A percentile compares a stretch with the other conserved stretches of the same genome.
These are phyloP conservation scores for Colaptes auratus DNA, from an alignment of 2,113 vertebrate species.

Conservation along the genomic window DNA sequence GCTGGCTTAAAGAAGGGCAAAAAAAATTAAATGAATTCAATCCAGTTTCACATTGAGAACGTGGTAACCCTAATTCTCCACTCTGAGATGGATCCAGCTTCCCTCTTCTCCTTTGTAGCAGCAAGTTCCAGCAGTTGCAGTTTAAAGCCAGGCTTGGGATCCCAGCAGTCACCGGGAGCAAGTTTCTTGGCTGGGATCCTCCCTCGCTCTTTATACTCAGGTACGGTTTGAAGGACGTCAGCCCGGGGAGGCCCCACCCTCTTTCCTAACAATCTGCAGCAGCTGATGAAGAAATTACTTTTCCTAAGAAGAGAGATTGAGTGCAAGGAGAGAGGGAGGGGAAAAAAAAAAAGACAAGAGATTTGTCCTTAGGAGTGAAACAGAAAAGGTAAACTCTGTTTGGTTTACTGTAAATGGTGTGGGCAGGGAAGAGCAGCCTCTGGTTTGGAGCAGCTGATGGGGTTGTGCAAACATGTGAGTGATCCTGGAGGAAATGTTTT, in stretches of 20 bases:
- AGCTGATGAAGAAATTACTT: constrained; percentile 25
- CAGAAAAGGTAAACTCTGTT: not conserved
- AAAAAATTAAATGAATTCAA: not conserved
- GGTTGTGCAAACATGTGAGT: not conserved
- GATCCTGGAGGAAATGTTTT: not conserved
- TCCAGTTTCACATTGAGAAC: not conserved
- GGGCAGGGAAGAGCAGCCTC: not conserved
- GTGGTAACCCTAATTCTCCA: not conserved
- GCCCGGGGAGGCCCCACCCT: constrained; percentile 50
- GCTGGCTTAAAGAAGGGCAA: not conserved
- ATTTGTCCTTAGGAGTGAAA: fast-evolving
- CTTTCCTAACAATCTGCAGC: constrained; percentile 13
- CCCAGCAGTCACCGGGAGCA: not conserved
- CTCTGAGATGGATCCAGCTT: not conserved
- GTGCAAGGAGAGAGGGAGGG: not conserved
- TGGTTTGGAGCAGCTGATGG: not conserved
- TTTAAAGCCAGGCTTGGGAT: not conserved
- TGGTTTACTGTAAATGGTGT: not conserved
- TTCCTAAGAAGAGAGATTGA: constrained; percentile 6
- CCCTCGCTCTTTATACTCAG: constrained; percentile 7
- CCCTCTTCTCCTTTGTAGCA: not conserved
- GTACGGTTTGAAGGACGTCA: not conserved
- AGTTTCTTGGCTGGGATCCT: constrained; percentile 14
- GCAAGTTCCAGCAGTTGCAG: not conserved
- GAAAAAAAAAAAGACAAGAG: not conserved